phyloP scores from a whole-genome alignment of 2,888 invertebrate genomes.

The Nycteola revayana region DNA sequence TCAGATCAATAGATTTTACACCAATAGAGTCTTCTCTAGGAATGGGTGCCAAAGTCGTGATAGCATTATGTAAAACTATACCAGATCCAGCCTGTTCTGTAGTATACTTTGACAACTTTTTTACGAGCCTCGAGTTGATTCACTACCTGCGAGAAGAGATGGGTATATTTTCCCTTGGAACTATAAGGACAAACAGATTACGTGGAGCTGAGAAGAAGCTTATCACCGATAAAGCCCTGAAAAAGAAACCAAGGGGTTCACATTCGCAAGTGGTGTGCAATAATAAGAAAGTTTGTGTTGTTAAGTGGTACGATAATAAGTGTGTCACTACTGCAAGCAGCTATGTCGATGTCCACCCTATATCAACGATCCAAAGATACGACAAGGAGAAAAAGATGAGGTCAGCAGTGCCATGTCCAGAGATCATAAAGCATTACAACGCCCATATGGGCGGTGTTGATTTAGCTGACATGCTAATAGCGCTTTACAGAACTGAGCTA shows the following conservation, averaged over 20 bases:
- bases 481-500: slow-evolving; percentile 8
- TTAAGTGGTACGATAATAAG: slow-evolving; percentile 2
- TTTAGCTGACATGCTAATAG: slow-evolving; percentile 7
- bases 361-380: slow-evolving; percentile 3
- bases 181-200: not conserved
- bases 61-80: slow-evolving; percentile 3
- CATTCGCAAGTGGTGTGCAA: not conserved
- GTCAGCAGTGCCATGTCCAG: slow-evolving; percentile 2
- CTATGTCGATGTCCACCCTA: not conserved
- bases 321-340: not conserved
- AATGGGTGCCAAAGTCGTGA: slow-evolving; percentile 28
- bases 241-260: not conserved
- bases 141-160: not conserved
- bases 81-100: slow-evolving; percentile 9
- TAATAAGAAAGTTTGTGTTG: not conserved
- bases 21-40: slow-evolving; percentile 4
- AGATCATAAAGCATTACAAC: slow-evolving; percentile 3
- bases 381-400: slow-evolving; percentile 2
- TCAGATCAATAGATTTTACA: slow-evolving; percentile 12
- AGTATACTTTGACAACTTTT: slow-evolving; percentile 10
- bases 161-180: too few species aligned
- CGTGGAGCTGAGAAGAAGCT: not conserved
- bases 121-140: not conserved
- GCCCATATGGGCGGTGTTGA: slow-evolving; percentile 8
- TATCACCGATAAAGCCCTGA: not conserved